These are phyloP conservation scores for Hycleus cichorii DNA, from an alignment of 1,140 invertebrate species.

Conservation along the genomic window DNA sequence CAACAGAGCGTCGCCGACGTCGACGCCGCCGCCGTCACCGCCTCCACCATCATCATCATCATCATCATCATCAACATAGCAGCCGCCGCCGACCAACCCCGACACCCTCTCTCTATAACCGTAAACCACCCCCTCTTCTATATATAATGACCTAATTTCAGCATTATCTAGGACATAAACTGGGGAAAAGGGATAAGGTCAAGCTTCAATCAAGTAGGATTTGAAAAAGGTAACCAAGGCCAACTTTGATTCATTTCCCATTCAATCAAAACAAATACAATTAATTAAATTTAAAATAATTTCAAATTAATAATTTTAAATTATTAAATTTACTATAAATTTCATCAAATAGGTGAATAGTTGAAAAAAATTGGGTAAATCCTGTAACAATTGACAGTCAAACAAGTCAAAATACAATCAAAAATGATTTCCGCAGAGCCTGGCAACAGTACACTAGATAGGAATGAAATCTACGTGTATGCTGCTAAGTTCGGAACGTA, in stretches of 20 bases:
- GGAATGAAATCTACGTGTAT: neutral
- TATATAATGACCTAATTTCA: constrained; percentile 15
- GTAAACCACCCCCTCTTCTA: neutral
- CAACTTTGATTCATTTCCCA: neutral
- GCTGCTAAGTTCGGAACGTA: constrained; percentile 7
- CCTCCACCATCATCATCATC: no score
- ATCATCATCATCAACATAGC: no score
- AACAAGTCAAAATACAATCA: constrained; percentile 11
- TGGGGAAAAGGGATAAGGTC: constrained; percentile 13
- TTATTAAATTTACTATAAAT: no score
- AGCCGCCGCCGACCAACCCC: no score
- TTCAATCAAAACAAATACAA: no score
- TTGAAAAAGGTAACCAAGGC: constrained; percentile 5
- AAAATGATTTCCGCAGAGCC: constrained; percentile 30
- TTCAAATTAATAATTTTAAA: no score
- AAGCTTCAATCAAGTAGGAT: neutral
- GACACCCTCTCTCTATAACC: no score
- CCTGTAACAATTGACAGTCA: no score
- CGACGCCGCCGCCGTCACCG: neutral
- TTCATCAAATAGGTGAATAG: no score
- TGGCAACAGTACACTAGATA: constrained; percentile 28
- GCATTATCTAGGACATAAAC: neutral
- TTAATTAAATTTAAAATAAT: no score
- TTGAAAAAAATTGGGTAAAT: no score
- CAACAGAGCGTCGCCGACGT: neutral